These are phyloP conservation scores for Amaurobius ferox DNA, from an alignment of 2,888 invertebrate species.

Conservation along the genomic window DNA sequence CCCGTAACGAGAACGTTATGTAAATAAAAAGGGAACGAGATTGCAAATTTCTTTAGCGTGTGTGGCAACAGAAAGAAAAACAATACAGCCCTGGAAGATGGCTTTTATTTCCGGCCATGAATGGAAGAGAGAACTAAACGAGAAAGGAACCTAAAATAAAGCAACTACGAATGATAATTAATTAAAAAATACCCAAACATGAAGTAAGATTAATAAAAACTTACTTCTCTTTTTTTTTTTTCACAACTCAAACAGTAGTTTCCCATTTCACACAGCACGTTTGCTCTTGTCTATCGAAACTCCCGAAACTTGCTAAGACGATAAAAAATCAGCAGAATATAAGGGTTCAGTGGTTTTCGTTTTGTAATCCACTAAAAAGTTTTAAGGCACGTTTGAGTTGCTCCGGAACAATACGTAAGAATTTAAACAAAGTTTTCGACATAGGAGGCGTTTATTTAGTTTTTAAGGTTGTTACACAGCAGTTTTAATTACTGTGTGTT, in stretches of 20 bases:
- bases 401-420: background rate
- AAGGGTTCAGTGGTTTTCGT: background rate
- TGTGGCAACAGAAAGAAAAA: background rate
- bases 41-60: background rate
- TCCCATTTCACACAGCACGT: background rate
- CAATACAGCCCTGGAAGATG: background rate
- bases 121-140: background rate
- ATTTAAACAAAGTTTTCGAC: background rate
- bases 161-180: background rate
- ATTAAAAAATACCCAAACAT: background rate
- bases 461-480: no score
- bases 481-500: no score
- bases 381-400: background rate
- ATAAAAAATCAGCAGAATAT: background rate
- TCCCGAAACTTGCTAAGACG: no score
- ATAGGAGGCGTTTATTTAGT: no score
- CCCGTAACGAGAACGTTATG: slow-evolving; percentile 1
- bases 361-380: background rate
- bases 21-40: background rate
- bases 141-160: background rate
- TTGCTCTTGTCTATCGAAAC: no score
- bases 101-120: background rate
- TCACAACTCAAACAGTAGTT: background rate
- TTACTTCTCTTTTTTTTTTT: no score
- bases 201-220: no score